phyloP scores from a whole-genome alignment of 2,888 invertebrate species.

The Eupithecia inturbata region DNA sequence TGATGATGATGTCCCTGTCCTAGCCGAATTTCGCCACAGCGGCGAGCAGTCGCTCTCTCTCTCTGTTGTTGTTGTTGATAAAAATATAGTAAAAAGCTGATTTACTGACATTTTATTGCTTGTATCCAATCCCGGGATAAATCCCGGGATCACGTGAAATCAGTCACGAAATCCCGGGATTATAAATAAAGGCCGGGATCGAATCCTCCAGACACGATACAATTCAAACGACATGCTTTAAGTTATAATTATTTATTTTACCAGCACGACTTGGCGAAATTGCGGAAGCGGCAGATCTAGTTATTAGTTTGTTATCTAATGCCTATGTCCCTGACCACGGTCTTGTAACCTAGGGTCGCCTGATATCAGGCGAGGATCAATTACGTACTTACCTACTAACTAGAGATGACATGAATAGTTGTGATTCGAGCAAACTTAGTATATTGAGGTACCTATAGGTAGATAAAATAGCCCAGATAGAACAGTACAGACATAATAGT shows the following conservation, averaged over 20 bases:
- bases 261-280: constrained; percentile 26
- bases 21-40: no score
- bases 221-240: neutral
- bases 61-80: no score
- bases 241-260: constrained; percentile 10
- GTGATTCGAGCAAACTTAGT: neutral
- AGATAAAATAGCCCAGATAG: neutral
- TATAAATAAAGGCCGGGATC: no score
- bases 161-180: no score
- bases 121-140: no score
- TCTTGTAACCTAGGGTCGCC: constrained; percentile 57
- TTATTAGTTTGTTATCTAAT: constrained; percentile 54
- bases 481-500: neutral
- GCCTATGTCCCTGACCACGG: constrained; percentile 58
- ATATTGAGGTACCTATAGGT: neutral
- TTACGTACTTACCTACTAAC: constrained; percentile 35
- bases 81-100: no score
- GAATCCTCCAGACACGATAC: no score
- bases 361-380: constrained; percentile 48
- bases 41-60: no score
- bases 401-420: neutral
- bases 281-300: constrained; percentile 52
- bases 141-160: no score
- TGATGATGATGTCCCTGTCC: no score
- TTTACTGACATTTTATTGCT: no score